A percentile compares a stretch with the other conserved stretches of the same genome.
phyloP scores from a whole-genome alignment of 2,113 vertebrate genomes.

The Callorhinus ursinus region DNA sequence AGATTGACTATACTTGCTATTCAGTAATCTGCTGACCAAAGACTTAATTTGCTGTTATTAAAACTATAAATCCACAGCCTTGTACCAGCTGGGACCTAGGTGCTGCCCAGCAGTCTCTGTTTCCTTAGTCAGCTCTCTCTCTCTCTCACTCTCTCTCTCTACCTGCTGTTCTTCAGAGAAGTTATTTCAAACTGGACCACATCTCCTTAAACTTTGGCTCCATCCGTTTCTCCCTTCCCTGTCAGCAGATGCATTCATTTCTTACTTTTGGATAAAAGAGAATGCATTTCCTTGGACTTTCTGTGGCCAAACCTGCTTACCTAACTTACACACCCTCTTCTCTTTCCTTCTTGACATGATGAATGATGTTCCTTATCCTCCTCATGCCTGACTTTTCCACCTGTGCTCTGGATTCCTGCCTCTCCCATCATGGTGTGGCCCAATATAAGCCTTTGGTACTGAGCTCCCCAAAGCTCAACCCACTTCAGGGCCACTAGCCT shows the following conservation, averaged over 20 bases:
- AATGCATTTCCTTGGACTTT: neutral
- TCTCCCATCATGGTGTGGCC: neutral
- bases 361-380: neutral
- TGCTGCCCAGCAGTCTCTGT: neutral
- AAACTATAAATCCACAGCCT: slow-evolving; percentile 37
- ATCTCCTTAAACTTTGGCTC: neutral
- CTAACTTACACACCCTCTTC: neutral
- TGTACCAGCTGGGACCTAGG: neutral
- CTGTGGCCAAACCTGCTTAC: neutral
- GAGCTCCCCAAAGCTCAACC: neutral
- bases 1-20: neutral
- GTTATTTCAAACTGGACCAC: neutral
- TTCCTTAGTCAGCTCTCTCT: neutral
- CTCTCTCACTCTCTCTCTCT: neutral
- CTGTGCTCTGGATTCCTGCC: neutral
- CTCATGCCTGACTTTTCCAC: neutral
- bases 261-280: neutral
- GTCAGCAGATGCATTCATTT: neutral
- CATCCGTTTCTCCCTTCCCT: neutral
- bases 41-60: slow-evolving; percentile 42
- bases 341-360: neutral
- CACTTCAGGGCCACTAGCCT: neutral
- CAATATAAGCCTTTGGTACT: neutral
- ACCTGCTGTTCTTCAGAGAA: neutral
- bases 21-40: slow-evolving; percentile 3